Evolutionary conservation across 2,888 invertebrate species (phyloP), one percentile per base, ranked within the genome.

Genomic region (Lobophora halterata): DNA sequence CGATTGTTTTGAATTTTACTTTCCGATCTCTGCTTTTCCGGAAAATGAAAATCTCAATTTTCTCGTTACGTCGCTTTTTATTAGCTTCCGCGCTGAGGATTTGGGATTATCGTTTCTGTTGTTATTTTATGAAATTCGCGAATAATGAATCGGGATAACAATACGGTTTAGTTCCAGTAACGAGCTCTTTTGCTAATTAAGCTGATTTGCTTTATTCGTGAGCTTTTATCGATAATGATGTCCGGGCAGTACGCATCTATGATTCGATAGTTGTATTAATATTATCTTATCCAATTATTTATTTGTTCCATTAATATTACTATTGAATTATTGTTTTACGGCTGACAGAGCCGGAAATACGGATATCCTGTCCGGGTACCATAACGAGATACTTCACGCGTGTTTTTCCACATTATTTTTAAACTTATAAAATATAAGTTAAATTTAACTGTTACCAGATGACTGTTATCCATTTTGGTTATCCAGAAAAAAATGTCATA

Each of bases 1-100:
- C 72, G 70, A 79, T 82, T 82, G 75, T 72, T 80, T 71, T 68
- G 55, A 63, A 66, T 62, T 59, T 59, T 59, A 62, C 64, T 52
- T 52, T 43, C 39, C 59, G 58, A 60, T 57, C 49, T 48, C 46
- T 53, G 58, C 52, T 57, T 35, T 46, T 47, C 26, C 36, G 44
- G 43, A 55, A 66, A 71, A 71, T 65, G 49, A 65, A 65, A n/a
- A 65, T 65, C 45, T 38, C 53, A 65, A 64, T 69, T 66, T 63
- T 52, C 51, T 53, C 45, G 47, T 45, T 43, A 42, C 55, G 52
- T 49, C 49, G 45, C 51, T 45, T 60, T 46, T 60, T 68, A 61
- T 62, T 65, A 60, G 60, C 56, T 60, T 64, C 46, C 44, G 46
- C 47, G 36, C n/a, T n/a, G 50, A 49, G 52, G 52, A 55, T 62